Evolutionary conservation across 2,888 invertebrate species (phyloP), one percentile per base, ranked within the genome.

Genomic region (Oscheius sp.): DNA sequence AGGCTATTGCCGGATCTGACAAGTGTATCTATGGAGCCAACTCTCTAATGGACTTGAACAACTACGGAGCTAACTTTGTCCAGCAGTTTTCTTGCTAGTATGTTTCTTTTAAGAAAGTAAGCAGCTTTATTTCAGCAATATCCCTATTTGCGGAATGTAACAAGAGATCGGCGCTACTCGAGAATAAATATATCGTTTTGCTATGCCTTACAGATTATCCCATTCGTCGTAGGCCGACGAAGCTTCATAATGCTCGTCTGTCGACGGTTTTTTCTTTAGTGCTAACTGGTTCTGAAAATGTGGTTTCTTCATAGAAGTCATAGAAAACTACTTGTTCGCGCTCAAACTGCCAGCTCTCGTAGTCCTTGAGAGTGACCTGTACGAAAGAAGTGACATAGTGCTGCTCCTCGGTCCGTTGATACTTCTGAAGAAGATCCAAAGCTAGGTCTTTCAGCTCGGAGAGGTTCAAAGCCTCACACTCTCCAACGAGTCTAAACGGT

Each of bases 301-400:
- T 5, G 33, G 48, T 29, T 13, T 10, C 2, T 66, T 53, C 11
- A 3, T 3, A 53, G 55, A 37, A 32, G 13, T 66, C 10, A 10
- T 10, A 50, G 21, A 11, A 51, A 50, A 13, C 10, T 48, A 78
- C 85, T 82, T 87, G 86, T 74, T 88, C 88, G 9, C 82, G 75
- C 68, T 88, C 88, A 59, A 88, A 88, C 57, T 87, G 87, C 85
- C 85, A 88, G 29, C 86, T 84, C 59, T 88, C 88, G 66, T 83
- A 88, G 73, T 88, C 88, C 33, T 87, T 78, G 1, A 87, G 74
- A 10, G 87, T 84, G 21, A 87, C 84, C 79, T 87, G 87, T 57
- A 87, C 87, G 59, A 79, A 85, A 10, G 83, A 82, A 33, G 81
- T 85, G 32, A 88, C 88, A 71, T 82, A 88, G 72, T 88, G 88